These are phyloP conservation scores for Drosophila mimetica DNA, from an alignment of 2,888 invertebrate species.

Conservation along the genomic window DNA sequence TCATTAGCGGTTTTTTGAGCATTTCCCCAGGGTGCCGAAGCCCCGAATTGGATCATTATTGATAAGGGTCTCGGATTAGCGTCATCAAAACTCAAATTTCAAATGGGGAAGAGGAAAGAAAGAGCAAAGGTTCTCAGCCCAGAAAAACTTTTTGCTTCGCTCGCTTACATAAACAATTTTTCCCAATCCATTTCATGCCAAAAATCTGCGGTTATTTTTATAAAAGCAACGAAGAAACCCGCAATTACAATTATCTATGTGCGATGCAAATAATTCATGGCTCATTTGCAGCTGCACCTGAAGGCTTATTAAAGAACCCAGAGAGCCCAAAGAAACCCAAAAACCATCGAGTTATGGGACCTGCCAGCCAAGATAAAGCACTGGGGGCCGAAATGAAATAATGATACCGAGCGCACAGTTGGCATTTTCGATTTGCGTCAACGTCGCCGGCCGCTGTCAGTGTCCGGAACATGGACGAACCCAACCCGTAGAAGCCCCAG, in stretches of 20 bases:
- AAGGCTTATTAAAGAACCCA: constrained; percentile 77
- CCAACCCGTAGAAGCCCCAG: constrained; percentile 21
- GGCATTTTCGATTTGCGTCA: constrained; percentile 77
- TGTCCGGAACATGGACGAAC: constrained; percentile 60
- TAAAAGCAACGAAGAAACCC: constrained; percentile 24
- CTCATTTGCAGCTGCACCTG: constrained; percentile 79
- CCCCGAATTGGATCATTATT: constrained; percentile 16
- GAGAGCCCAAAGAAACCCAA: constrained; percentile 20
- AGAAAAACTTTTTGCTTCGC: background rate
- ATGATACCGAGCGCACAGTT: constrained; percentile 61
- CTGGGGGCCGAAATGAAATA: constrained; percentile 40
- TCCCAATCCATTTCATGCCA: constrained; percentile 15
- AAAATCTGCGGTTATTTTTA: constrained; percentile 34
- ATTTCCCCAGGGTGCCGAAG: background rate
- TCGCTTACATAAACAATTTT: constrained; percentile 38
- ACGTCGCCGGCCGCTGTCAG: constrained; percentile 45
- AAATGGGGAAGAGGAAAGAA: background rate
- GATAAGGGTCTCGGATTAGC: constrained; percentile 42
- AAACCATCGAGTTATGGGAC: constrained; percentile 2
- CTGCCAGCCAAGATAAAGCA: constrained; percentile 9
- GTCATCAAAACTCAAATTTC: constrained; percentile 10
- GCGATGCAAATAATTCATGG: constrained; percentile 71
- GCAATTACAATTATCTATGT: constrained; percentile 58
- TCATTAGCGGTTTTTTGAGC: constrained; percentile 38
- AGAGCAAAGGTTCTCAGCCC: constrained; percentile 4